Evolutionary conservation across 2,888 invertebrate species (phyloP), one percentile per base, ranked within the genome.

Genomic region (Mechanitis messenoides): DNA sequence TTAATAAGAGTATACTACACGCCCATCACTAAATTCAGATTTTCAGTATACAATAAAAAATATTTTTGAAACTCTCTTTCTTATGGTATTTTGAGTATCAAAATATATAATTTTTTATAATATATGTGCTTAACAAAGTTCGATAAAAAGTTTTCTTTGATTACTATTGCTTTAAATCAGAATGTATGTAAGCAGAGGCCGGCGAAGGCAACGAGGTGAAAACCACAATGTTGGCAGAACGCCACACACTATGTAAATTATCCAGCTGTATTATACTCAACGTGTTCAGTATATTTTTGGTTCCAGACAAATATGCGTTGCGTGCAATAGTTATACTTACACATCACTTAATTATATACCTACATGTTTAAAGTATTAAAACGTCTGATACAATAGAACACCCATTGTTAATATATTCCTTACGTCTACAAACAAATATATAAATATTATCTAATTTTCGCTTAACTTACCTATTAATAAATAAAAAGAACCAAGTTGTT

Each of bases 241-340:
- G 87, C 87, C 86, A 85, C 78, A 76, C 77, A 76, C 75, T 71
- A 71, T 76, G 71, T 71, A 72, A 77, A 76, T 77, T 78, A 78
- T 76, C 76, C 68, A 63, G 64, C 69, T 62, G 63, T 68, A 66
- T 67, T 66, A 68, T 68, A 64, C 61, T 63, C 62, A 64, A 11
- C 42, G 31, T 50, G 31, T 63, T 57, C 58, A 62, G 53, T 62
- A 63, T 53, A 50, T 50, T 50, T 50, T 50, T 50, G 50, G 50
- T 50, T 50, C 50, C 50, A 31, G 50, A 50, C 31, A 50, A 50
- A 50, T 50, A 31, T 28, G 28, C 31, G 50, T 31, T 50, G 31
- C 28, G n/a, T 50, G 50, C 28, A 9, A 9, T 1, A 9, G 42
- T 42, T 42, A 42, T 42, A 9, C 1, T 9, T 42, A 42, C 42